Evolutionary conservation across 2,797 vertebrate species (phyloP), one percentile per base, ranked within the genome.

Genomic region (Manis crassicaudata): DNA sequence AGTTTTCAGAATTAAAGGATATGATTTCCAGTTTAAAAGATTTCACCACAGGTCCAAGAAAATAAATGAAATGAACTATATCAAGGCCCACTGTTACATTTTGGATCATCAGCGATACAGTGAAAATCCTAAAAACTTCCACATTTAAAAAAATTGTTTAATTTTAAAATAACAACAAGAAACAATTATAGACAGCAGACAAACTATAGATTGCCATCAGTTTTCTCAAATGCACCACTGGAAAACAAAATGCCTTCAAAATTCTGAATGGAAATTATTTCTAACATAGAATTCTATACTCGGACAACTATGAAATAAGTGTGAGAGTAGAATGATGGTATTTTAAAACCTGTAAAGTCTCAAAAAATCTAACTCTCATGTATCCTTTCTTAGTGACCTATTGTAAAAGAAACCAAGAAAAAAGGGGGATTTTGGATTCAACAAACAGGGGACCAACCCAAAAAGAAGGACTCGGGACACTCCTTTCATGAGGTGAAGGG

Each of bases 81-180:
- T 14, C 17, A 63, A 67, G 67, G 21, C 12, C 63, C 25, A 20
- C 8, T 50, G 25, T 75, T 65, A 93, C 75, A 70, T 75, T 90
- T 88, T 88, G 79, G 18, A 52, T 54, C 54, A 75, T 3, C 27
- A 77, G 17, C 60, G 17, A 54, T 46, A 81, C 8, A 50, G 0
- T 80, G 35, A 92, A 85, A 94, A 76, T 67, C 70, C 17, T 62
- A 50, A 72, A 94, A 92, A 32, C 7, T 12, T 68, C 9, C 14
- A 35, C n/a, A 52, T 76, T 77, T 62, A 17, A 32, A 60, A 54
- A 43, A 29, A 32, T 10, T 77, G 10, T 27, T 86, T 72, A 52
- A 52, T 65, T 91, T 77, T 87, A 90, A 76, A 90, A 27, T 50
- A 85, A 87, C n/a, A 46, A 65, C 25, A 93, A 50, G 77, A 87